These are phyloP conservation scores for Bolinopsis microptera DNA, from an alignment of 37 sponge, comb jelly and placozoan species.

Conservation along the genomic window DNA sequence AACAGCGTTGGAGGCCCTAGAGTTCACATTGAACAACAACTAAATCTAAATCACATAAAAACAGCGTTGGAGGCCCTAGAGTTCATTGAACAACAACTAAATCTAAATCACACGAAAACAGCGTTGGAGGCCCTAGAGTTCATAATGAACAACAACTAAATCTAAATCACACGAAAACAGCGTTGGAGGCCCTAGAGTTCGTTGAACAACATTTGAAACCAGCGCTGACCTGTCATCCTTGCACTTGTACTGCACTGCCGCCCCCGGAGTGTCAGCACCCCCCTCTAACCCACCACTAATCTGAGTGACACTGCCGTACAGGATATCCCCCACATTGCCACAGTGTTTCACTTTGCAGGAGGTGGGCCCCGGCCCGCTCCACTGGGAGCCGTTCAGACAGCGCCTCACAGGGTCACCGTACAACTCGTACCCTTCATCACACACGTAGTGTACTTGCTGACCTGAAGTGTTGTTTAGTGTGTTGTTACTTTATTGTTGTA, in stretches of 20 bases:
- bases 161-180: no score
- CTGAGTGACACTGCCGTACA: not conserved
- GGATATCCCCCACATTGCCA: constrained; percentile 18
- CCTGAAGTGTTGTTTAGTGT: not conserved
- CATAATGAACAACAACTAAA: no score
- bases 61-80: no score
- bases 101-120: no score
- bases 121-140: no score
- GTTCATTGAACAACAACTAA: no score
- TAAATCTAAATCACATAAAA: no score
- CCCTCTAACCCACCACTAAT: not conserved
- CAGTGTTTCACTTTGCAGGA: constrained; percentile 21
- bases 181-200: no score
- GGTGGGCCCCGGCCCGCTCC: constrained; percentile 16
- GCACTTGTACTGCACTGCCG: not conserved
- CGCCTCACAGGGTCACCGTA: not conserved
- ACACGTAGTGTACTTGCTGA: constrained; percentile 46
- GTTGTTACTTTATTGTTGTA: not conserved
- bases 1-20: no score
- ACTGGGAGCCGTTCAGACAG: constrained; percentile 4
- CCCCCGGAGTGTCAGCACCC: not conserved
- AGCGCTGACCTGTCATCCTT: constrained; percentile 19
- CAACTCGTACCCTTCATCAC: constrained; percentile 1
- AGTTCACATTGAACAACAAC: no score
- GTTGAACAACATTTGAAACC: no score